Base-by-base conservation (phyloP, 2,888 invertebrate genomes). In the Ophion ellenae region DNA sequence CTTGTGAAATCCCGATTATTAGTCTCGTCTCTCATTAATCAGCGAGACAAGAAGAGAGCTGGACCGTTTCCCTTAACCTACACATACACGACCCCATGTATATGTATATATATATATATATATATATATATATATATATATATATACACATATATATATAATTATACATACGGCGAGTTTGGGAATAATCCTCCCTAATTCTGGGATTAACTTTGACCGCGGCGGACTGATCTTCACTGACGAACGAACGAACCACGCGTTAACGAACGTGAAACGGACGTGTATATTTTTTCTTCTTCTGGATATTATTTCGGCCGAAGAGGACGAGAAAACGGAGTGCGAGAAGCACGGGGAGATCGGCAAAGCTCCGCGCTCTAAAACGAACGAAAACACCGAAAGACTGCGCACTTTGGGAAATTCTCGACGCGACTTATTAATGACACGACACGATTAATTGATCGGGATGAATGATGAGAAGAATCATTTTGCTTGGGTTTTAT, bases 21-120 rank as follows among this genome's bases (percentile, higher is more conserved):
- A 87, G 87, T 88, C 86, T 83, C 69, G 84, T 78, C 78, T 86
- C 87, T 86, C 88, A 88, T 88, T 84, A 85, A 88, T 88, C 88
- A 88, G 81, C 85, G 71, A 73, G 83, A 87, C 81, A 53, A 57
- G 53, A 5, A 14, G 53, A 53, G 53, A 53, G 14, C 53, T 40
- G 40, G 78, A 81, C 74, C 77, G 69, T 81, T 63, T 81, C 74
- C 83, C 83, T 73, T 40, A 59, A 63, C 63, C 53, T 61, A 7
- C 40, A 40, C 32, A 32, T 4, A 32, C 32, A 32, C 4, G 32
- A 32, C 53, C 53, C 53, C 53, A 4, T 57, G 10, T 17, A 57
- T 57, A 57, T 57, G 1, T 57, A 57, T 10, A 57, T 57, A 57
- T 17, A 57, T 57, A 57, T 17, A 17, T 57, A 17, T 57, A 57